Evolutionary conservation across 2,888 invertebrate species (phyloP).

Genomic region (Sericinus montela): DNA sequence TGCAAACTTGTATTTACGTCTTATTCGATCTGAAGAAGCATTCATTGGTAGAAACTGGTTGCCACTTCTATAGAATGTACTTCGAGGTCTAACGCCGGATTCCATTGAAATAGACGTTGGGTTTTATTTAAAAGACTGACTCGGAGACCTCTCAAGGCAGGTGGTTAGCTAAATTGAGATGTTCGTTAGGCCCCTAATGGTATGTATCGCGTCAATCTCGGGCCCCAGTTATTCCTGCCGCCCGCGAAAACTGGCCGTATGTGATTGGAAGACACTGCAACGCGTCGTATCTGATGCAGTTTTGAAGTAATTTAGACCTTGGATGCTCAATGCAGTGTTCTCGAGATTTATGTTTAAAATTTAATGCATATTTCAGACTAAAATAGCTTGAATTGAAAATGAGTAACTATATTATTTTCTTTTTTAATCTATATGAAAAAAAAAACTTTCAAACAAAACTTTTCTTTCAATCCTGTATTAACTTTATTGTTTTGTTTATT

Average conservation of each 20-base stretch:
- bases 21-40: too few relatives aligned
- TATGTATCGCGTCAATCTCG: slow-evolving; percentile 47
- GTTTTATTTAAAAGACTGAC: slow-evolving; percentile 33
- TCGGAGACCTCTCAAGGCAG: slow-evolving; percentile 28
- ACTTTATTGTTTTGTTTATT: too few relatives aligned
- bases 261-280: slow-evolving; percentile 30
- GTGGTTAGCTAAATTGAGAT: slow-evolving; percentile 48
- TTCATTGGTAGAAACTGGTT: slow-evolving; percentile 15
- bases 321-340: slow-evolving; percentile 13
- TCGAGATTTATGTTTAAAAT: slow-evolving; percentile 10
- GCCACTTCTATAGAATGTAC: slow-evolving; percentile 9
- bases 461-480: too few relatives aligned
- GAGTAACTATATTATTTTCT: too few relatives aligned
- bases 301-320: slow-evolving; percentile 26
- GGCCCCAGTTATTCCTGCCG: slow-evolving; percentile 39
- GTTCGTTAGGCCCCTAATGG: slow-evolving; percentile 47
- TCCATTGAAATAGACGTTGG: slow-evolving; percentile 26
- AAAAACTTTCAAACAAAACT: too few relatives aligned
- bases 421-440: too few relatives aligned
- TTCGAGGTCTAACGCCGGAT: slow-evolving; percentile 24
- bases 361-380: slow-evolving; percentile 1
- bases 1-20: slow-evolving; percentile 9
- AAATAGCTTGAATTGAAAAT: not conserved
- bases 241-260: slow-evolving; percentile 34
- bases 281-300: slow-evolving; percentile 25